Percentiles rank a stretch among this genome's conserved stretches.
Conservation (phyloP, 2,113 vertebrate species). For the Apodemus sylvaticus region DNA sequence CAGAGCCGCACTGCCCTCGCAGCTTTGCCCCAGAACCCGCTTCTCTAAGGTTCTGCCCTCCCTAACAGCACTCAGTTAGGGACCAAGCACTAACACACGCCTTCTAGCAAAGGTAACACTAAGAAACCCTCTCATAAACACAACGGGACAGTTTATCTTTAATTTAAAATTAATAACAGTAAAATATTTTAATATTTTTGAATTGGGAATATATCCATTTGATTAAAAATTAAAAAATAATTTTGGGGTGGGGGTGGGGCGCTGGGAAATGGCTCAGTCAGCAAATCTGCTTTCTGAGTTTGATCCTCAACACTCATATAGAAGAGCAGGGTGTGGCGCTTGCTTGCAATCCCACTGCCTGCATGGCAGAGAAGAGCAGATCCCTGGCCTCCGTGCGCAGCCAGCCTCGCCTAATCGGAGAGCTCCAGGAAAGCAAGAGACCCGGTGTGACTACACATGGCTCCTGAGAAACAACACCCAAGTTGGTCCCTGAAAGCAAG, state of each 20-base stretch:
- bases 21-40: neutral
- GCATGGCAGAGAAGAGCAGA: neutral
- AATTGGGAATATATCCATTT: neutral
- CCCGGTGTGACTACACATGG: neutral
- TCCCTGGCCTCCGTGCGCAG: neutral
- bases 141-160: neutral
- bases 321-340: neutral
- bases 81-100: neutral
- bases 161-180: neutral
- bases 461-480: neutral
- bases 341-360: neutral
- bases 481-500: neutral
- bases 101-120: neutral
- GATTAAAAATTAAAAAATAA: neutral
- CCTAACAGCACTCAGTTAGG: neutral
- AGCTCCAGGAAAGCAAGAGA: neutral
- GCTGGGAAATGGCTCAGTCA: neutral
- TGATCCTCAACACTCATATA: neutral
- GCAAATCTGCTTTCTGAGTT: neutral
- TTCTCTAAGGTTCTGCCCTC: neutral
- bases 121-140: neutral
- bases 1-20: no score
- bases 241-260: no score
- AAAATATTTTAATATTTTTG: slow-evolving; percentile 17
- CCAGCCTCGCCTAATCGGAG: neutral